These are phyloP conservation scores for Thripadectes ignobilis DNA, from an alignment of 2,797 vertebrate genomes.

Conservation along the genomic window DNA sequence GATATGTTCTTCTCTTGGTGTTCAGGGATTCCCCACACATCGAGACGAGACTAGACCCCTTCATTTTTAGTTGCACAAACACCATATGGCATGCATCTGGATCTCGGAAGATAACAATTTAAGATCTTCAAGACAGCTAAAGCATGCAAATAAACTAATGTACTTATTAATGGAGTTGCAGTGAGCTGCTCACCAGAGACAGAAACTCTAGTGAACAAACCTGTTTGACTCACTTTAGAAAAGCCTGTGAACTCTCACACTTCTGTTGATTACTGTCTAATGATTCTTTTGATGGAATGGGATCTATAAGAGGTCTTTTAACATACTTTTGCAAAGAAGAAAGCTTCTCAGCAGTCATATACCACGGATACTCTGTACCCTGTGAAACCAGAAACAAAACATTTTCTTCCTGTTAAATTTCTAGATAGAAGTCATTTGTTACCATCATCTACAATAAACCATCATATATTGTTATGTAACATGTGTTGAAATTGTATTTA, in stretches of 20 bases:
- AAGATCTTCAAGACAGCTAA: constrained; percentile 71
- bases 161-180: constrained; percentile 63
- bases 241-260: constrained; percentile 56
- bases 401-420: constrained; percentile 43
- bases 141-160: constrained; percentile 67
- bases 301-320: constrained; percentile 53
- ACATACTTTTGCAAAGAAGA: constrained; percentile 54
- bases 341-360: constrained; percentile 47
- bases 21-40: constrained; percentile 75
- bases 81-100: constrained; percentile 68
- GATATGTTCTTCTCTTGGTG: constrained; percentile 76
- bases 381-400: constrained; percentile 45
- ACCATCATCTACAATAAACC: constrained; percentile 29
- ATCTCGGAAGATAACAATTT: constrained; percentile 71
- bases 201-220: constrained; percentile 64
- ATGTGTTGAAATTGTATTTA: constrained; percentile 63
- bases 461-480: constrained; percentile 53
- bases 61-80: constrained; percentile 74
- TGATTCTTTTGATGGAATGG: constrained; percentile 37
- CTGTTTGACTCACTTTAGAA: constrained; percentile 58
- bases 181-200: constrained; percentile 65
- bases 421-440: constrained; percentile 58
- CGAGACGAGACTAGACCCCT: constrained; percentile 73
- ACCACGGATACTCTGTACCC: constrained; percentile 25
- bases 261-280: constrained; percentile 39